Percentiles rank a stretch among this genome's conserved stretches.
Evolutionary conservation across 2,888 invertebrate species (phyloP).

Genomic region (Ceraclea dissimilis): DNA sequence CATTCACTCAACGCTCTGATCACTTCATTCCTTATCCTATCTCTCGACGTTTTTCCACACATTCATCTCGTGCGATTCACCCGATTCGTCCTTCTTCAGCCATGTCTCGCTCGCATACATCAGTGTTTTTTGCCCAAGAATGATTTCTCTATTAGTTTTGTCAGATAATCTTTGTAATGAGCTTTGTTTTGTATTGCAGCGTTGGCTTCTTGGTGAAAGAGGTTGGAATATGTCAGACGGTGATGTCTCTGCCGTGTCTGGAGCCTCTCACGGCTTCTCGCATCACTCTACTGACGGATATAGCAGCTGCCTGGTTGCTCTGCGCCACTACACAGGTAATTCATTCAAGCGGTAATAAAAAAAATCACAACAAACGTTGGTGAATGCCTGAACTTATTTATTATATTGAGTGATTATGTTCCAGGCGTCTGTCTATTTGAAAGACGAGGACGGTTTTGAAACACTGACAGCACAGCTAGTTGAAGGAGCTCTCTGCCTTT

Average conservation of each 20-base stretch:
- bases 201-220: slow-evolving; percentile 76
- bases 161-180: no score
- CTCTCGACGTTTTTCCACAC: no score
- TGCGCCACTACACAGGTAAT: slow-evolving; percentile 66
- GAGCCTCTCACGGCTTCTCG: slow-evolving; percentile 83
- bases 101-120: no score
- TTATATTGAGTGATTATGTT: background rate
- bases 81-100: no score
- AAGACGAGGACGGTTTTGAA: slow-evolving; percentile 71
- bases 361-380: no score
- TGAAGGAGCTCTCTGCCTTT: slow-evolving; percentile 82
- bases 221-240: slow-evolving; percentile 73
- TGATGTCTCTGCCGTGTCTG: slow-evolving; percentile 76
- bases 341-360: no score
- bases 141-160: no score
- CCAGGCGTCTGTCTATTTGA: slow-evolving; percentile 44
- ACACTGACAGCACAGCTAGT: slow-evolving; percentile 74
- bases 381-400: background rate
- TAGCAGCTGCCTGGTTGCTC: slow-evolving; percentile 78
- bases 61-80: no score
- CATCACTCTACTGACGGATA: slow-evolving; percentile 70
- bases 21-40: no score
- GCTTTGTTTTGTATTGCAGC: no score
- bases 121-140: no score
- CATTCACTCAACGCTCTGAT: no score